Evolutionary conservation across 2,797 vertebrate species (phyloP).

Genomic region (Adelosebastes latens): DNA sequence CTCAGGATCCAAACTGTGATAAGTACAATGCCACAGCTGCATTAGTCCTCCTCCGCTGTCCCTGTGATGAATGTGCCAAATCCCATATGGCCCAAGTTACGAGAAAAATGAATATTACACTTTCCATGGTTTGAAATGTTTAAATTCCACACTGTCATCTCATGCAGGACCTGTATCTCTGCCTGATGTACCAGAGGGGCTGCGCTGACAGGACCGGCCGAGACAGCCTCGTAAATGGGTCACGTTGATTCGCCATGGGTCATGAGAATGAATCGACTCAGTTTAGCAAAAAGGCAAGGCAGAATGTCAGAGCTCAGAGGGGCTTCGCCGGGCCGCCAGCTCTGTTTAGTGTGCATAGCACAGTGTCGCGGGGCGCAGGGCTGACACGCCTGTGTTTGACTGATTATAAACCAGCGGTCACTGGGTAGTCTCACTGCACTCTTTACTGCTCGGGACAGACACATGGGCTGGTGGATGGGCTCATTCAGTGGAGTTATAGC

Average conservation of each 20-base stretch:
- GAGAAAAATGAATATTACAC: slow-evolving; percentile 58
- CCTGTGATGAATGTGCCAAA: slow-evolving; percentile 54
- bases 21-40: slow-evolving; percentile 49
- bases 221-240: slow-evolving; percentile 62
- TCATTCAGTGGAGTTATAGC: slow-evolving; percentile 55
- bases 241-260: slow-evolving; percentile 63
- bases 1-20: slow-evolving; percentile 40
- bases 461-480: slow-evolving; percentile 63
- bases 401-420: slow-evolving; percentile 84
- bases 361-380: slow-evolving; percentile 57
- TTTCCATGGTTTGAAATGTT: slow-evolving; percentile 74
- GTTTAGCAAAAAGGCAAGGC: slow-evolving; percentile 50
- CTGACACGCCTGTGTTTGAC: slow-evolving; percentile 80
- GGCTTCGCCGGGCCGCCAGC: slow-evolving; percentile 26
- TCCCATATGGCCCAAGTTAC: slow-evolving; percentile 53
- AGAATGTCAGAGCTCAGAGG: slow-evolving; percentile 49
- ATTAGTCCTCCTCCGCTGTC: slow-evolving; percentile 42
- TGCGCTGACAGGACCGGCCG: slow-evolving; percentile 49
- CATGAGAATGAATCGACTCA: slow-evolving; percentile 62
- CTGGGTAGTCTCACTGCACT: slow-evolving; percentile 82
- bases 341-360: slow-evolving; percentile 52
- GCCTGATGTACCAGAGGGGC: slow-evolving; percentile 54
- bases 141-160: slow-evolving; percentile 74
- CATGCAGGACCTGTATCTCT: slow-evolving; percentile 53
- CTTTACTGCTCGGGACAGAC: slow-evolving; percentile 77